Base-by-base conservation (phyloP, 1,140 invertebrate species). In the Venturia canescens region DNA sequence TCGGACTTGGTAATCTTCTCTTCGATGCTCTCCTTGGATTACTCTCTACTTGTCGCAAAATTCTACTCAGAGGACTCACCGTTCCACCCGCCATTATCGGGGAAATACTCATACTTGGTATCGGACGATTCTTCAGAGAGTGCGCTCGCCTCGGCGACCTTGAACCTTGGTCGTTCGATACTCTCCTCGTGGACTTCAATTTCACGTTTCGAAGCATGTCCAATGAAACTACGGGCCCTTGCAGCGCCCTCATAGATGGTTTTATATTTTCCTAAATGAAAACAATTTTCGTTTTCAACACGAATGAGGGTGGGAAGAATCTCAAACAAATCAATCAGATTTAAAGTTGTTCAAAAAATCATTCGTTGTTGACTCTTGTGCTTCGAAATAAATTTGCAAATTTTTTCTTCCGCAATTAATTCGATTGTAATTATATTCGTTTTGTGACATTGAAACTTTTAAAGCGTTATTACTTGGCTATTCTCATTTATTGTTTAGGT, bases 121-220 rank as follows among this genome's bases (percentile, higher is more conserved):
- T 70, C 0, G 80, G 63, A 13, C 86, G 82, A 50, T 60, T 82
- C 72, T 84, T 89, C 5, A 84, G 1, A 7, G 84, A 72, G 13
- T 84, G 80, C 3, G 80, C 80, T 69, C 84, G 85, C 23, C 84
- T 84, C 0, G 89, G 88, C 11, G 88, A 88, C 81, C 83, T 84
- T 18, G 80, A n/a, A 7, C 63, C 74, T 13, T 84, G 80, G 21
- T 86, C 82, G 48, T 21, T 82, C 11, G 67, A 11, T 83, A 82
- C 85, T n/a, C 87, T 84, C 72, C 83, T 84, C 16, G 84, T 84
- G 13, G 88, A 88, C 72, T 88, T 88, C 7, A 91, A 71, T 78
- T 91, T 91, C 0, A 91, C 90, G 76, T 85, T 90, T 3, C 86
- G 86, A 38, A 91, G 71, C 88, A 91, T 90, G 18, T 91, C 90